Evolutionary conservation across 2,113 vertebrate species (phyloP).

Genomic region (Cheirogaleus medius): DNA sequence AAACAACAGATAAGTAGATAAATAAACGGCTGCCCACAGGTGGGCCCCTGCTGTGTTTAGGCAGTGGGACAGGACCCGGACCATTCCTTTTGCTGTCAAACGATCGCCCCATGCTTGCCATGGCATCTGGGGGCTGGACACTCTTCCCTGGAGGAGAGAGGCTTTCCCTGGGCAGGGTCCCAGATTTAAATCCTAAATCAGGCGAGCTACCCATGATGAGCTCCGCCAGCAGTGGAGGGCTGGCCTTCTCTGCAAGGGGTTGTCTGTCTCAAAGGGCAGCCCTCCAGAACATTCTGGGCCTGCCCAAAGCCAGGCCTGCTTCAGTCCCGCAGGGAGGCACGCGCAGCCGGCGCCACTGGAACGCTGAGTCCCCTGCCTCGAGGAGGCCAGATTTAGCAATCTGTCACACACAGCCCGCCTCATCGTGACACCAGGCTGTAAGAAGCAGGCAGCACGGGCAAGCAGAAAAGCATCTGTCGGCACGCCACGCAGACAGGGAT

Average conservation of each 20-base stretch:
- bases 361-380: background rate
- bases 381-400: constrained; percentile 59
- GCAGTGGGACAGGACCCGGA: background rate
- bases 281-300: background rate
- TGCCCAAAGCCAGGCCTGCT: background rate
- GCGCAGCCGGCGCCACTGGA: background rate
- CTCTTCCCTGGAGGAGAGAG: background rate
- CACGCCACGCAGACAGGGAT: constrained; percentile 44
- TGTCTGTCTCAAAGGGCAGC: background rate
- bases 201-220: background rate
- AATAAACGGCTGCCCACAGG: background rate
- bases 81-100: background rate
- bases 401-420: constrained; percentile 56
- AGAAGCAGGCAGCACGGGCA: background rate
- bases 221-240: background rate
- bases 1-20: background rate
- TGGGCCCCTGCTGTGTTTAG: background rate
- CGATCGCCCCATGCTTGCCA: background rate
- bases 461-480: constrained; percentile 46
- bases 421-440: background rate
- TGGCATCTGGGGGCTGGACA: background rate
- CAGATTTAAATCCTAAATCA: constrained; percentile 34
- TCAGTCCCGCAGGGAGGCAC: background rate
- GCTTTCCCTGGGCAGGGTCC: background rate
- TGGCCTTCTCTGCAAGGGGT: background rate